Percentiles rank a stretch among this genome's conserved stretches.
phyloP scores from a whole-genome alignment of 1,140 invertebrate species.

The Scaptomyza pallida region DNA sequence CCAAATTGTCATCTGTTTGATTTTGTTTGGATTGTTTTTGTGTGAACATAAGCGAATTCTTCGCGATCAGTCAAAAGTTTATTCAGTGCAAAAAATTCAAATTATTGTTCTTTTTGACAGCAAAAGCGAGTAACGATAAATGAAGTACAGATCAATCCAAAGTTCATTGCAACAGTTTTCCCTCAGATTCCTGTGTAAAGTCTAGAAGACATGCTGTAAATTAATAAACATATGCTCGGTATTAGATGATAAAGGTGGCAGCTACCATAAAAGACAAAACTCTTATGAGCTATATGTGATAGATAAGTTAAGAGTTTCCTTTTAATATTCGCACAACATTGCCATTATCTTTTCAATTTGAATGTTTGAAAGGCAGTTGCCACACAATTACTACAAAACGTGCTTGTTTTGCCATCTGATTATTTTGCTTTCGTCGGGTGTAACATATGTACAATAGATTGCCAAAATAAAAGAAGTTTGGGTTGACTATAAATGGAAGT shows the following conservation, averaged over 20 bases:
- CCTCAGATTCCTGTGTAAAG: conserved; percentile 1
- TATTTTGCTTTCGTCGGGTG: conserved; percentile 22
- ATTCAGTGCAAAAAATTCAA: too few relatives aligned
- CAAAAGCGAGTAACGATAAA: too few relatives aligned
- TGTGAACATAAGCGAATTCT: neutral
- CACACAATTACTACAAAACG: conserved; percentile 34
- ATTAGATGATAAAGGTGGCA: neutral
- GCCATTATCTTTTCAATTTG: conserved; percentile 40
- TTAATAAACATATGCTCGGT: conserved; percentile 30
- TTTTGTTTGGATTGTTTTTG: neutral
- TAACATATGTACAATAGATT: conserved; percentile 39
- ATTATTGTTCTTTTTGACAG: too few relatives aligned
- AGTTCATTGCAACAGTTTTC: neutral
- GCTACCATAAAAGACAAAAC: neutral
- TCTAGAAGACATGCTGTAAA: conserved; percentile 15
- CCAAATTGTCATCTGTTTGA: conserved; percentile 14
- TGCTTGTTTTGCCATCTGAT: conserved; percentile 53
- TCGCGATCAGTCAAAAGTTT: neutral
- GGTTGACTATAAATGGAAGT: conserved; percentile 55
- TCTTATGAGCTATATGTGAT: conserved; percentile 1
- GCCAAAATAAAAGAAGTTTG: conserved; percentile 21
- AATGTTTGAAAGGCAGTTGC: conserved; percentile 16
- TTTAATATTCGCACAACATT: conserved; percentile 9
- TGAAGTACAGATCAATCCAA: neutral
- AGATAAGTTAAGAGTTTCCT: conserved; percentile 23